phyloP scores from a whole-genome alignment of 2,888 invertebrate genomes.

The Gnatocerus cornutus region DNA sequence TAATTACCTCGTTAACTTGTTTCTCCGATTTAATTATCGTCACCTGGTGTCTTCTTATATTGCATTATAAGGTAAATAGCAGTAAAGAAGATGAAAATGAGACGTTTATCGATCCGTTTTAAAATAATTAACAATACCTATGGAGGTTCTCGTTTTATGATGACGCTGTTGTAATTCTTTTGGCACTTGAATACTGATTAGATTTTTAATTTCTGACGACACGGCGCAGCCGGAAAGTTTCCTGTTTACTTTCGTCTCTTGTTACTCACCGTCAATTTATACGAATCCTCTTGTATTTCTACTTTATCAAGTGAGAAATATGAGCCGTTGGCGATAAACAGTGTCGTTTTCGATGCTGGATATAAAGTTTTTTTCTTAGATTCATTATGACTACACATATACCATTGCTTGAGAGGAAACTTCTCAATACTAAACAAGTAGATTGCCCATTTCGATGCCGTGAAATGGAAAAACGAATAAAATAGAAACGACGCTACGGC shows the following conservation, averaged over 20 bases:
- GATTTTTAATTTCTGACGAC: slow-evolving; percentile 27
- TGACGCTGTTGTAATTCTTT: slow-evolving; percentile 22
- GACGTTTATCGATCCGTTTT: slow-evolving; percentile 27
- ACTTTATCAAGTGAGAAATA: slow-evolving; percentile 35
- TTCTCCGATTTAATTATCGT: slow-evolving; percentile 48
- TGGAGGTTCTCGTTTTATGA: slow-evolving; percentile 10
- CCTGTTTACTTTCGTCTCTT: slow-evolving; percentile 20
- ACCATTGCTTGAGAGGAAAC: slow-evolving; percentile 42
- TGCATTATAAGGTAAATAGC: slow-evolving; percentile 37
- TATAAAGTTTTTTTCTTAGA: slow-evolving; percentile 22
- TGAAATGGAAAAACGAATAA: slow-evolving; percentile 56
- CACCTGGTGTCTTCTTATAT: slow-evolving; percentile 41
- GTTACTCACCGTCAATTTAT: slow-evolving; percentile 25
- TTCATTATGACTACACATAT: slow-evolving; percentile 35
- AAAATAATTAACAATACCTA: slow-evolving; percentile 31
- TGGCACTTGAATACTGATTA: slow-evolving; percentile 28
- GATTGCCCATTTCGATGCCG: slow-evolving; percentile 56
- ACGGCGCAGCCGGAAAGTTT: slow-evolving; percentile 13
- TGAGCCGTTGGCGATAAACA: slow-evolving; percentile 33
- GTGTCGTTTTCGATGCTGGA: slow-evolving; percentile 13
- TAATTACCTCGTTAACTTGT: slow-evolving; percentile 50
- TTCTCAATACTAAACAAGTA: slow-evolving; percentile 55
- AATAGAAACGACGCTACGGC: slow-evolving; percentile 50
- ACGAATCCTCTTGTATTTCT: slow-evolving; percentile 25
- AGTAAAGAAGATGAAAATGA: slow-evolving; percentile 37